These are phyloP conservation scores for Myotis yumanensis DNA, from an alignment of 2,113 vertebrate genomes.

Conservation along the genomic window DNA sequence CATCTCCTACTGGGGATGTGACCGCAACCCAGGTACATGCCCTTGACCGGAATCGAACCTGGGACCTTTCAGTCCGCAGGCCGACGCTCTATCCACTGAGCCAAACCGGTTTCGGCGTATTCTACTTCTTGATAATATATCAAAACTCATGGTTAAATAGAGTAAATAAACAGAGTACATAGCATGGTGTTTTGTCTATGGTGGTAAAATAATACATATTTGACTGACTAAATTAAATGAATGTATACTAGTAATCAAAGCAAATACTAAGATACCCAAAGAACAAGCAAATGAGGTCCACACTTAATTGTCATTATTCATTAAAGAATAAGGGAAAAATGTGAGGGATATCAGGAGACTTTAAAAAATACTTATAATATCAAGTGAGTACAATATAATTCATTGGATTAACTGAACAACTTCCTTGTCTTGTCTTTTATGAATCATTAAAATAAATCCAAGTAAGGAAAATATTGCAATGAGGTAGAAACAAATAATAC, in stretches of 20 bases:
- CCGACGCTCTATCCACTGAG: too few relatives aligned
- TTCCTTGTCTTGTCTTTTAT: neutral
- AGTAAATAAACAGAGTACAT: neutral
- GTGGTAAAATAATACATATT: neutral
- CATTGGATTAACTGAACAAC: neutral
- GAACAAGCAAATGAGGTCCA: neutral
- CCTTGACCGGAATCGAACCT: too few relatives aligned
- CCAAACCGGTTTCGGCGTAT: too few relatives aligned
- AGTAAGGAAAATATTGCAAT: neutral
- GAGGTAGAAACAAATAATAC: neutral
- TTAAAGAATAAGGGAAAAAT: neutral
- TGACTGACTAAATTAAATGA: neutral
- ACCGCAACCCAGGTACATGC: too few relatives aligned
- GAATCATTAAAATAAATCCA: slow-evolving; percentile 10
- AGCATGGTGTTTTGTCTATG: neutral
- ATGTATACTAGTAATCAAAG: neutral
- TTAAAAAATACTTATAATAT: neutral
- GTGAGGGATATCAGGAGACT: neutral
- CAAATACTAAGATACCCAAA: neutral
- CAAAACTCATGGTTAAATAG: neutral
- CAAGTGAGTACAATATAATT: neutral
- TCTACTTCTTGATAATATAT: neutral
- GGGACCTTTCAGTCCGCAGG: too few relatives aligned
- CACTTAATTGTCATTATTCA: neutral
- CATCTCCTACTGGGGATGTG: too few relatives aligned